These are phyloP conservation scores for Mesorhabditis belari DNA, from an alignment of 2,888 invertebrate species.

Conservation along the genomic window DNA sequence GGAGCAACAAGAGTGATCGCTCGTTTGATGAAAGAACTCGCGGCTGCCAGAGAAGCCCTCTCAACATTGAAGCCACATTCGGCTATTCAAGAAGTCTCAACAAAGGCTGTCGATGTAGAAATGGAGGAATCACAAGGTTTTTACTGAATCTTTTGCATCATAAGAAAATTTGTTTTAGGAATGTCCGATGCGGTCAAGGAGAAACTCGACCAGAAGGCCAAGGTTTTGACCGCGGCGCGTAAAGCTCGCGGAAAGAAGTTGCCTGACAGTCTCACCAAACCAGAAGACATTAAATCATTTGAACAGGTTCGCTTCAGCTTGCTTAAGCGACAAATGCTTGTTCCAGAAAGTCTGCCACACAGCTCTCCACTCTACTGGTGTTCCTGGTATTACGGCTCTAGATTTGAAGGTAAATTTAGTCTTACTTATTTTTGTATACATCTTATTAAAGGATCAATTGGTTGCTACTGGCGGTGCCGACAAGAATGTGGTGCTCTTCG, in stretches of 20 bases:
- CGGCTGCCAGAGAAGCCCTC: slow-evolving; percentile 89
- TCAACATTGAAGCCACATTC: slow-evolving; percentile 97
- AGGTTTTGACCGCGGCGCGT: slow-evolving; percentile 88
- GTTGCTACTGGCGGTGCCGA: slow-evolving; percentile 82
- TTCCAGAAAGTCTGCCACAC: slow-evolving; percentile 24
- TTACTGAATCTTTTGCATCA: background rate
- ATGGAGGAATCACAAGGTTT: slow-evolving; percentile 61
- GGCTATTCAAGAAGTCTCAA: slow-evolving; percentile 58
- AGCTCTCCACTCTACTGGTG: slow-evolving; percentile 91
- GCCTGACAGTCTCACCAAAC: slow-evolving; percentile 82
- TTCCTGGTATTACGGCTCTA: slow-evolving; percentile 88
- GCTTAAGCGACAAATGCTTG: no score
- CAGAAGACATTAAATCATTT: slow-evolving; percentile 78
- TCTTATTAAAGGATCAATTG: no score
- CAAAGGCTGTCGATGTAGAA: slow-evolving; percentile 25
- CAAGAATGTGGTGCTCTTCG: slow-evolving; percentile 93
- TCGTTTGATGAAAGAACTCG: slow-evolving; percentile 90
- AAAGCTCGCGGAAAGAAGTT: slow-evolving; percentile 87
- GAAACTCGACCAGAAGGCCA: slow-evolving; percentile 70
- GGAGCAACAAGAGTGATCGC: slow-evolving; percentile 98
- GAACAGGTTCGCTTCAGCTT: slow-evolving; percentile 58
- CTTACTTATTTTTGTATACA: no score
- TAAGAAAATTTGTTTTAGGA: slow-evolving; percentile 60
- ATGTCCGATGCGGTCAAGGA: slow-evolving; percentile 88
- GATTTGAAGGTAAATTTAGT: slow-evolving; percentile 75